phyloP scores from a whole-genome alignment of 1,140 invertebrate genomes.

The Lepidurus couesii region DNA sequence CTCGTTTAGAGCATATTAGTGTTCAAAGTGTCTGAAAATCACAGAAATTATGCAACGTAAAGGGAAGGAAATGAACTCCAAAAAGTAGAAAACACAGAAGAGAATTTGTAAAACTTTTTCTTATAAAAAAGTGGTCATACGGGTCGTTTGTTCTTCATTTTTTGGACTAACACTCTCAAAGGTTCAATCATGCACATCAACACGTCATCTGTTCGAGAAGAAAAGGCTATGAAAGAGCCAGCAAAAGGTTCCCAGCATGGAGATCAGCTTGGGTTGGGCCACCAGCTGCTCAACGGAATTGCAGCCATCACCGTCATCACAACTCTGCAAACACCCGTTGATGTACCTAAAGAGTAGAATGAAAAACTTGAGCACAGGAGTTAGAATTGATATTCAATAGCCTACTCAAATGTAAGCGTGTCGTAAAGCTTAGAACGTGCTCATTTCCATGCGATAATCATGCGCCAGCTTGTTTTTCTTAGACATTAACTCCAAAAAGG shows the following conservation, averaged over 20 bases:
- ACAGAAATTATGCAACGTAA: background rate
- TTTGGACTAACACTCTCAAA: background rate
- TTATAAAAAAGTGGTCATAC: conserved; percentile 7
- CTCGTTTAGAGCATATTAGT: background rate
- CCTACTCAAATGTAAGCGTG: conserved; percentile 20
- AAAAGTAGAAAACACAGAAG: background rate
- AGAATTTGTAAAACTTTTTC: background rate
- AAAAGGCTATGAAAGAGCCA: background rate
- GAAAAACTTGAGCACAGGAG: conserved; percentile 5
- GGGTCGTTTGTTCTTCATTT: background rate
- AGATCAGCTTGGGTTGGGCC: background rate
- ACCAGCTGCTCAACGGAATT: conserved; percentile 47
- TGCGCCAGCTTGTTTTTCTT: too few species aligned
- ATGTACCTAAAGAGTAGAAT: conserved; percentile 61
- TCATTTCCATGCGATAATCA: background rate
- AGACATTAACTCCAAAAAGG: too few species aligned
- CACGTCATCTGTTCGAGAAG: background rate
- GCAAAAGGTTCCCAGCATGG: background rate
- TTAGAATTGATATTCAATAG: background rate
- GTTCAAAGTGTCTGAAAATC: background rate
- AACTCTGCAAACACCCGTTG: conserved; percentile 77
- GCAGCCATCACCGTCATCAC: conserved; percentile 79
- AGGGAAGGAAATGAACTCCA: too few species aligned
- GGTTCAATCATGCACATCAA: conserved; percentile 5
- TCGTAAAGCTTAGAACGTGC: background rate